Percentiles rank a stretch among this genome's conserved stretches.
These are phyloP conservation scores for Argyrosomus japonicus DNA, from an alignment of 2,113 vertebrate genomes.

Conservation along the genomic window DNA sequence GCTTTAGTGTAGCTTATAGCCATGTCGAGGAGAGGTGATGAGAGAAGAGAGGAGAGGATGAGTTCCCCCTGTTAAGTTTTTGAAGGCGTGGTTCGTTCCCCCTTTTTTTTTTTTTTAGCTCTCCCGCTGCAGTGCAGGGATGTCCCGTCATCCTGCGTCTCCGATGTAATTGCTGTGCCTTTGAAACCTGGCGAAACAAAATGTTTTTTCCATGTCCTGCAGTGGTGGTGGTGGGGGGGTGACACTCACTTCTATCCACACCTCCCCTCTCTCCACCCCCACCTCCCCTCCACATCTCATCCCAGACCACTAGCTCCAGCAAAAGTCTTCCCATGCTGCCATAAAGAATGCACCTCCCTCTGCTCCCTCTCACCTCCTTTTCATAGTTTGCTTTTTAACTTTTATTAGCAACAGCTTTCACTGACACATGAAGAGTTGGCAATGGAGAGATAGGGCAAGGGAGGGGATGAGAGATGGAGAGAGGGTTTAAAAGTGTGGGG, in stretches of 20 bases:
- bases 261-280: constrained; percentile 60
- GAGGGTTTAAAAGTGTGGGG: constrained; percentile 33
- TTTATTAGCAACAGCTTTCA: constrained; percentile 84
- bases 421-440: constrained; percentile 74
- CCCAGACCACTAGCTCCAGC: constrained; percentile 49
- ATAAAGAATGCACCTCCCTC: constrained; percentile 76
- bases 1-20: constrained; percentile 78
- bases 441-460: constrained; percentile 23
- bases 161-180: constrained; percentile 81
- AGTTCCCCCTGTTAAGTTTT: constrained; percentile 59
- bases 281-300: constrained; percentile 7
- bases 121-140: constrained; percentile 70
- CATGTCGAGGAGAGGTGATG: constrained; percentile 76
- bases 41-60: constrained; percentile 72
- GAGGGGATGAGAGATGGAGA: constrained; percentile 42
- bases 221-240: constrained; percentile 53
- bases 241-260: constrained; percentile 63
- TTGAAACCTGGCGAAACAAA: constrained; percentile 82
- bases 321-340: constrained; percentile 67
- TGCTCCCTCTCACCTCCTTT: constrained; percentile 77
- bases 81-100: constrained; percentile 80
- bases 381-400: constrained; percentile 80
- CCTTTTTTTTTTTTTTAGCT: constrained; percentile 38
- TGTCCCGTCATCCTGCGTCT: constrained; percentile 80
- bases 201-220: constrained; percentile 76